phyloP scores from a whole-genome alignment of 2,888 invertebrate species.

The Meghimatium bilineatum region DNA sequence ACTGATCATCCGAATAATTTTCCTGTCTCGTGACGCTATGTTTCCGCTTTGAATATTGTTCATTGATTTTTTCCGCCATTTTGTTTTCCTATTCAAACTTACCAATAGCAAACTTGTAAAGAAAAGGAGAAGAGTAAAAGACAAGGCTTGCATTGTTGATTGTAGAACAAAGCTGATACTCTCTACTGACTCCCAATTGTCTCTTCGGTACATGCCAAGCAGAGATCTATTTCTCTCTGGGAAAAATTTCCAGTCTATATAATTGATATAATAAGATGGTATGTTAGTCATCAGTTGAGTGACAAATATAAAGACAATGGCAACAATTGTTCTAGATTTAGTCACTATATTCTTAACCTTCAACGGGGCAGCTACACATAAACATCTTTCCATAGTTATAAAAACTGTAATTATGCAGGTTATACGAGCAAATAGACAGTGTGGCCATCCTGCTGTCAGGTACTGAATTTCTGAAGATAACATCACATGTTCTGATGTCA shows the following conservation, averaged over 20 bases:
- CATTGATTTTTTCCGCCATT: conserved; percentile 15
- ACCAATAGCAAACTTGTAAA: conserved; percentile 16
- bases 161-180: conserved; percentile 26
- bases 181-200: conserved; percentile 1
- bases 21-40: background rate
- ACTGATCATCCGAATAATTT: background rate
- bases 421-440: conserved; percentile 19
- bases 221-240: conserved; percentile 35
- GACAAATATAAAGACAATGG: background rate
- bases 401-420: conserved; percentile 29
- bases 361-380: conserved; percentile 29
- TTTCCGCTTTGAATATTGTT: background rate
- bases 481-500: conserved; percentile 81
- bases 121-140: conserved; percentile 14
- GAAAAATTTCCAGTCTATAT: conserved; percentile 36
- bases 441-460: conserved; percentile 54
- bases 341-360: conserved; percentile 33
- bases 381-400: conserved; percentile 37
- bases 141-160: background rate
- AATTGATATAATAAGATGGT: background rate
- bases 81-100: conserved; percentile 2
- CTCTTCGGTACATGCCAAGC: conserved; percentile 15
- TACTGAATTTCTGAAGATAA: conserved; percentile 91
- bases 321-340: conserved; percentile 1
- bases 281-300: background rate